phyloP scores from a whole-genome alignment of 1,140 invertebrate genomes.

The Aricia agestis region DNA sequence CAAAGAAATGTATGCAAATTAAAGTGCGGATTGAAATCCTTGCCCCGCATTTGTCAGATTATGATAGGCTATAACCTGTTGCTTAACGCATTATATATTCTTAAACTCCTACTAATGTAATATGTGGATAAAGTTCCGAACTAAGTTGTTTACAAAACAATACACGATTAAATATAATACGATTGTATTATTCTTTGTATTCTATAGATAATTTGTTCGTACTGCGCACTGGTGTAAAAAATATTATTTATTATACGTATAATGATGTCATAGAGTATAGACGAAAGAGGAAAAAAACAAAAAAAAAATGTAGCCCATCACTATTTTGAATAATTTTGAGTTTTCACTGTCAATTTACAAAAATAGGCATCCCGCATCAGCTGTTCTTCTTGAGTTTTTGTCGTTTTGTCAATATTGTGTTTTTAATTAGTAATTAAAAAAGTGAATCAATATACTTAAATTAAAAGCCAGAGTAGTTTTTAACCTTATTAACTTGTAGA shows the following conservation, averaged over 20 bases:
- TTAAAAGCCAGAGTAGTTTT: too few relatives aligned
- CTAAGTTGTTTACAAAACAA: background rate
- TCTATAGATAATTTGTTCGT: background rate
- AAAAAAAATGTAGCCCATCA: constrained; percentile 29
- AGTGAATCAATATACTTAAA: too few relatives aligned
- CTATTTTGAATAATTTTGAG: constrained; percentile 26
- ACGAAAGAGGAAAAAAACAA: constrained; percentile 2
- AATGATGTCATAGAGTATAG: background rate
- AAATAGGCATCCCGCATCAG: background rate
- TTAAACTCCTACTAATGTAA: constrained; percentile 41
- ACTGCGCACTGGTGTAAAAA: background rate
- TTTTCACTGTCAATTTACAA: constrained; percentile 23
- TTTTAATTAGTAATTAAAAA: too few relatives aligned
- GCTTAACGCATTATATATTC: constrained; percentile 62
- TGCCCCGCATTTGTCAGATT: constrained; percentile 67
- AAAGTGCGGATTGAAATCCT: constrained; percentile 61
- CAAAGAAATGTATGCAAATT: constrained; percentile 53
- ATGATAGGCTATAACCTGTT: constrained; percentile 69
- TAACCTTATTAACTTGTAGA: too few relatives aligned
- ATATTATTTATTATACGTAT: background rate
- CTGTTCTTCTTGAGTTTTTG: background rate
- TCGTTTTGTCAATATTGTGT: too few relatives aligned
- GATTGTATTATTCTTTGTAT: background rate
- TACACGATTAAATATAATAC: background rate
- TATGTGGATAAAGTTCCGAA: background rate